Evolutionary conservation across 92 coral and sea anemone genomes (phyloP), one percentile per base, ranked within the genome.

Genomic region (Zoanthus gigantus): DNA sequence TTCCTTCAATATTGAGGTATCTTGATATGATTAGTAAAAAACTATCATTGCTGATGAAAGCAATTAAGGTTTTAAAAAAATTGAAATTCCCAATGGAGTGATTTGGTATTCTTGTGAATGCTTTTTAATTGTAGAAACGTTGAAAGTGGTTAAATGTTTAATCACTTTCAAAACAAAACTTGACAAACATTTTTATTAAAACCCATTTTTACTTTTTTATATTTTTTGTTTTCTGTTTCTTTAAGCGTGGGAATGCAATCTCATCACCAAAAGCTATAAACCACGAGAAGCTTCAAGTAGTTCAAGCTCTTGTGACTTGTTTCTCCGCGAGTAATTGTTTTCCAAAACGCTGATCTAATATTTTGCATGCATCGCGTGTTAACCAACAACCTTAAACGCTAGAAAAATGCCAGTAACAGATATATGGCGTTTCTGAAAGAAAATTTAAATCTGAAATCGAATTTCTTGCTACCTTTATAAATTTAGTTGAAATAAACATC

Each of bases 111-210:
- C 12, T 14, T 14, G 65, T n/a, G 2, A 63, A 17, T 63, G 23
- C 69, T 1, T 63, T 63, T 63, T 63, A 63, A 63, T 63, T 63
- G 7, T 63, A n/a, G 28, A n/a, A n/a, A 63, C 69, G 29, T n/a
- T n/a, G 69, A 17, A 63, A 28, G 30, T 17, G 6, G 8, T n/a
- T 63, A 63, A 63, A 63, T 2, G n/a, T n/a, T 15, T 63, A 63
- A 63, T 63, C 28, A 63, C 69, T 17, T n/a, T 63, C 69, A n/a
- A 63, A 17, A 63, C 69, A 63, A 63, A 58, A 63, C 69, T 63
- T 63, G 30, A 63, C 17, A 58, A 18, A 63, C 9, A n/a, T 63
- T 17, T 50, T 63, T 63, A 28, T 63, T 8, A 17, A 63, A 63
- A 5, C 30, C 69, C 30, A 50, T 7, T 50, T 50, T 37, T 37